Percentiles rank a stretch among this genome's conserved stretches.
Conservation (phyloP, 2,797 vertebrate genomes). For the Pempheris klunzingeri region DNA sequence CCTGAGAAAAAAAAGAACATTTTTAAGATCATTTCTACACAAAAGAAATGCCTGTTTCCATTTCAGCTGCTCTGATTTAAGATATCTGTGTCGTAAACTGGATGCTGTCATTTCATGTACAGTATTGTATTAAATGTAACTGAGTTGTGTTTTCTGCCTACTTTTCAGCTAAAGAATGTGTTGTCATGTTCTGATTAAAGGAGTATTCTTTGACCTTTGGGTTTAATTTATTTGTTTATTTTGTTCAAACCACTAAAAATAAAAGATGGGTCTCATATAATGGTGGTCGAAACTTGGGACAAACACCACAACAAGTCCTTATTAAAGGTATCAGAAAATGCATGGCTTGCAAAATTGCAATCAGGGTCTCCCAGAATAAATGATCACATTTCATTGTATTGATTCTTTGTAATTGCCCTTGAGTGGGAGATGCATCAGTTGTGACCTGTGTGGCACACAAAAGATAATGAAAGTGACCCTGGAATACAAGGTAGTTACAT, state of each 20-base stretch:
- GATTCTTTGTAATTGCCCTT: neutral
- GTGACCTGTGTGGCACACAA: neutral
- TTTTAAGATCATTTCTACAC: slow-evolving; percentile 17
- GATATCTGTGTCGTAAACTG: slow-evolving; percentile 2
- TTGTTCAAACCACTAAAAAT: neutral
- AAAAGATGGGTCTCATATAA: neutral
- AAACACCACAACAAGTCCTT: neutral
- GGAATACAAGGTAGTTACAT: neutral
- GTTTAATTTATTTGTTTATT: slow-evolving; percentile 1
- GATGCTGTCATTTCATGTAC: slow-evolving; percentile 19
- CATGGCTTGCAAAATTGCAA: neutral
- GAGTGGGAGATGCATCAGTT: neutral
- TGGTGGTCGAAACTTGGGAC: neutral
- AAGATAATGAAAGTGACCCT: neutral
- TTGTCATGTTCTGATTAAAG: slow-evolving; percentile 33
- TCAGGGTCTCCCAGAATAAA: neutral
- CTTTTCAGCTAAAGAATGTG: neutral
- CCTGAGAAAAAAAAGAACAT: neutral
- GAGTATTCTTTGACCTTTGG: neutral
- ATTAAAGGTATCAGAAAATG: neutral
- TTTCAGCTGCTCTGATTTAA: slow-evolving; percentile 5
- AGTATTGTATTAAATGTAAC: slow-evolving; percentile 42
- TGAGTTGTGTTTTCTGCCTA: slow-evolving; percentile 10
- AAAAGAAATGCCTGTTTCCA: slow-evolving; percentile 4
- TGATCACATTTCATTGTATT: neutral